Evolutionary conservation across 2,888 invertebrate species (phyloP).

Genomic region (Acronicta psi): DNA sequence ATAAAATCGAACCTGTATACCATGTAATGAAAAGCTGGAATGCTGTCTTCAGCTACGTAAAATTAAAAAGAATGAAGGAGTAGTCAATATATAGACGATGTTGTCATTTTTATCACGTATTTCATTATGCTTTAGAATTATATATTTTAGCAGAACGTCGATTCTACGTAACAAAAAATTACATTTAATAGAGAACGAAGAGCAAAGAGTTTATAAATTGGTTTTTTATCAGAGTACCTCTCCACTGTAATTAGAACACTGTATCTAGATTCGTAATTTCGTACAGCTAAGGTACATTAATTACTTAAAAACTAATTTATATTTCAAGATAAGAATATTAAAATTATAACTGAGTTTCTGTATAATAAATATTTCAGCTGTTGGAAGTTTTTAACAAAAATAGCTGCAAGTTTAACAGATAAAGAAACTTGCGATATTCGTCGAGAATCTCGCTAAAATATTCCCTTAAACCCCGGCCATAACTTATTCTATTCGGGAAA

Average conservation of each 20-base stretch:
- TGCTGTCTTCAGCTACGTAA: too few species aligned
- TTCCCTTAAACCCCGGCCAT: conserved; percentile 68
- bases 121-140: not conserved
- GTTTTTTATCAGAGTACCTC: conserved; percentile 11
- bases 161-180: conserved; percentile 10
- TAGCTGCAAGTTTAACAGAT: conserved; percentile 46
- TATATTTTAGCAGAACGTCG: conserved; percentile 7
- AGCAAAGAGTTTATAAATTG: conserved; percentile 1
- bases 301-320: conserved; percentile 38
- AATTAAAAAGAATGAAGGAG: not conserved
- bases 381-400: conserved; percentile 42
- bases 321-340: conserved; percentile 35
- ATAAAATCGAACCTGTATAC: too few species aligned
- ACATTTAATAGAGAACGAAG: conserved; percentile 1
- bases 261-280: not conserved
- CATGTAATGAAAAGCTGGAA: too few species aligned
- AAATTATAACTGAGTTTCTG: conserved; percentile 31
- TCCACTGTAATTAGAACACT: conserved; percentile 15
- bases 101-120: conserved; percentile 2
- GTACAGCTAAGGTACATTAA: conserved; percentile 16
- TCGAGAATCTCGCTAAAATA: conserved; percentile 71
- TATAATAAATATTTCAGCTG: conserved; percentile 40
- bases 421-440: conserved; percentile 56
- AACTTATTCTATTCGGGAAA: conserved; percentile 66
- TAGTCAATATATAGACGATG: not conserved